A percentile compares a stretch with the other conserved stretches of the same genome.
Evolutionary conservation across 37 sponge, comb jelly and placozoan species (phyloP).

Genomic region (Agelas oroides): DNA sequence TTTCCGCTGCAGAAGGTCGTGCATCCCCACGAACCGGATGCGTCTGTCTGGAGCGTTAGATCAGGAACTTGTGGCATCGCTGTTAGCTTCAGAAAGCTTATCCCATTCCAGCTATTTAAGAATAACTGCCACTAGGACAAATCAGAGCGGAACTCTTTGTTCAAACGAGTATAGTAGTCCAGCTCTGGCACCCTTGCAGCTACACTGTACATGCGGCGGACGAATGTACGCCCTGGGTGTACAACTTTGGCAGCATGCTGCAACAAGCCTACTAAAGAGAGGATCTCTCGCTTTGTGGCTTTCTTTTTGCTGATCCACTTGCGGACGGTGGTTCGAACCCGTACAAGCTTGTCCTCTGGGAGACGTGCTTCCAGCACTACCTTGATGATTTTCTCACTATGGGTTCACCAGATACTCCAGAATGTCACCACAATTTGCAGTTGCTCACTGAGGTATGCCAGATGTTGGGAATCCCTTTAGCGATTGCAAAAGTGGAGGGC

Average conservation of each 20-base stretch:
- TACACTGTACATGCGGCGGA: neutral
- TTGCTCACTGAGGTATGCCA: no score
- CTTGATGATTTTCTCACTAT: neutral
- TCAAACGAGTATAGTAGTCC: slow-evolving; percentile 18
- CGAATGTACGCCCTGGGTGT: neutral
- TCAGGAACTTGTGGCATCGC: neutral
- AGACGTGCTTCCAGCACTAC: slow-evolving; percentile 3
- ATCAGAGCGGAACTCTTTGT: slow-evolving; percentile 42
- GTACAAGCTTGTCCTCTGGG: slow-evolving; percentile 22
- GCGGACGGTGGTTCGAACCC: neutral
- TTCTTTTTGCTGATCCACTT: slow-evolving; percentile 15
- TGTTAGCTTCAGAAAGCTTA: neutral
- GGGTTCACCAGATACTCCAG: neutral
- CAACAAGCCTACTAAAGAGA: slow-evolving; percentile 39
- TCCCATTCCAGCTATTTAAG: slow-evolving; percentile 27
- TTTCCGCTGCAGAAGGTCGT: neutral
- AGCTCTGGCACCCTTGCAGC: neutral
- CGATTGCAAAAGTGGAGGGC: neutral
- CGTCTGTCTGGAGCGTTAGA: slow-evolving; percentile 22
- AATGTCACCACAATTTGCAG: neutral
- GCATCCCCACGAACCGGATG: slow-evolving; percentile 46
- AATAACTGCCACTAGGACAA: slow-evolving; percentile 19
- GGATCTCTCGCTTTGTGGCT: slow-evolving; percentile 37
- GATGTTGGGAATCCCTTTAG: no score
- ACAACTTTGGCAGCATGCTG: slow-evolving; percentile 42